Percentiles rank a stretch among this genome's conserved stretches.
phyloP scores from a whole-genome alignment of 2,113 vertebrate genomes.

The Aegotheles bennettii region DNA sequence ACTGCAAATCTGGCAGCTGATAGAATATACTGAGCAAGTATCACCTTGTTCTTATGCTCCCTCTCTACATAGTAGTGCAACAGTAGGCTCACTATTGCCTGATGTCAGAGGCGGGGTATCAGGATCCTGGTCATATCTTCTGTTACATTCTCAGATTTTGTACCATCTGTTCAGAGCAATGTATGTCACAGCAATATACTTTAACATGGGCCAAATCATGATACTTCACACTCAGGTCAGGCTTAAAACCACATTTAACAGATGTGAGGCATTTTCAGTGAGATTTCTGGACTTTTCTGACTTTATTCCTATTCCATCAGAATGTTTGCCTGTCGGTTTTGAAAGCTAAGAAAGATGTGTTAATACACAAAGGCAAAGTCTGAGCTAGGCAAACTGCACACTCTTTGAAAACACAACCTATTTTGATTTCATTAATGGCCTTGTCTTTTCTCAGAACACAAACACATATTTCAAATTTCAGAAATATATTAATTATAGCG shows the following conservation, averaged over 20 bases:
- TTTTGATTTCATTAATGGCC: background rate
- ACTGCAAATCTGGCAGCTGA: background rate
- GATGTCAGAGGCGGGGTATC: background rate
- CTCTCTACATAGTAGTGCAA: fast-evolving
- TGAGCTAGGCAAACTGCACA: background rate
- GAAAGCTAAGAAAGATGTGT: background rate
- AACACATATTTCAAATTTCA: background rate
- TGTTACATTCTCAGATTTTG: background rate
- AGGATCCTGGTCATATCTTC: background rate
- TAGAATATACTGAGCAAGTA: background rate
- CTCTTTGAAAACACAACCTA: background rate
- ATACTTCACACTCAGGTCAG: background rate
- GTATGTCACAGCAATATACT: background rate
- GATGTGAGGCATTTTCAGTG: background rate
- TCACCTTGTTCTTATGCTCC: background rate
- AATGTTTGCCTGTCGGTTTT: background rate
- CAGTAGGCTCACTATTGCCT: background rate
- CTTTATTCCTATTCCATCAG: background rate
- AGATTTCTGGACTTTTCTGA: background rate
- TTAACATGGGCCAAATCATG: background rate
- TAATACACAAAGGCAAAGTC: background rate
- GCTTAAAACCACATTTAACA: background rate
- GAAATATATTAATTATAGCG: constrained; percentile 3
- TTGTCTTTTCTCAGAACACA: background rate
- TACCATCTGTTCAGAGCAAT: background rate